These are phyloP conservation scores for Drosophila neocordata DNA, from an alignment of 1,140 invertebrate species.

Conservation along the genomic window DNA sequence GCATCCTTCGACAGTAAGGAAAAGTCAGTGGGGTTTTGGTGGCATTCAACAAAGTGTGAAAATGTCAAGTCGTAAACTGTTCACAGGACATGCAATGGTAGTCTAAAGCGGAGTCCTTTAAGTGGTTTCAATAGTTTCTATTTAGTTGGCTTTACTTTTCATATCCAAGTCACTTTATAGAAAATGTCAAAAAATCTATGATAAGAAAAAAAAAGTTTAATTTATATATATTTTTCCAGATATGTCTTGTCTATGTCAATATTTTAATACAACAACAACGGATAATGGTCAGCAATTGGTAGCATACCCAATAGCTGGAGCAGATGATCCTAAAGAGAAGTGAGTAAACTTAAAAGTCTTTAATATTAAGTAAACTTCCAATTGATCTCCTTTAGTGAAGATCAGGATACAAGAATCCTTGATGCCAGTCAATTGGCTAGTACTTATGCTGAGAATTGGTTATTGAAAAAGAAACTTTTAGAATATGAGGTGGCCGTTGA, in stretches of 20 bases:
- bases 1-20: constrained; percentile 43
- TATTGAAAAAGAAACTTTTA: constrained; percentile 59
- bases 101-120: background rate
- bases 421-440: constrained; percentile 55
- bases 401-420: constrained; percentile 12
- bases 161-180: background rate
- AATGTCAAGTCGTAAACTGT: constrained; percentile 82
- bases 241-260: constrained; percentile 70
- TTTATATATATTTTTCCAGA: background rate
- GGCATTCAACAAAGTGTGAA: constrained; percentile 80
- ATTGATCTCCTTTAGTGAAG: constrained; percentile 2
- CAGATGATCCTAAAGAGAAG: background rate
- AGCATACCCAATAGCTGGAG: background rate
- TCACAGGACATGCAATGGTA: constrained; percentile 26
- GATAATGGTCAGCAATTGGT: background rate
- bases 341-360: constrained; percentile 7
- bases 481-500: constrained; percentile 59
- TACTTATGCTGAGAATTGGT: constrained; percentile 65
- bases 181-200: background rate
- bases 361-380: background rate
- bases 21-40: constrained; percentile 15
- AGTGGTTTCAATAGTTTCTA: background rate
- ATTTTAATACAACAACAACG: constrained; percentile 9
- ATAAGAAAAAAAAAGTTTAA: no score
- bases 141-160: constrained; percentile 15